Base-by-base conservation (phyloP, 2,888 invertebrate species). In the Scaptomyza flava region DNA sequence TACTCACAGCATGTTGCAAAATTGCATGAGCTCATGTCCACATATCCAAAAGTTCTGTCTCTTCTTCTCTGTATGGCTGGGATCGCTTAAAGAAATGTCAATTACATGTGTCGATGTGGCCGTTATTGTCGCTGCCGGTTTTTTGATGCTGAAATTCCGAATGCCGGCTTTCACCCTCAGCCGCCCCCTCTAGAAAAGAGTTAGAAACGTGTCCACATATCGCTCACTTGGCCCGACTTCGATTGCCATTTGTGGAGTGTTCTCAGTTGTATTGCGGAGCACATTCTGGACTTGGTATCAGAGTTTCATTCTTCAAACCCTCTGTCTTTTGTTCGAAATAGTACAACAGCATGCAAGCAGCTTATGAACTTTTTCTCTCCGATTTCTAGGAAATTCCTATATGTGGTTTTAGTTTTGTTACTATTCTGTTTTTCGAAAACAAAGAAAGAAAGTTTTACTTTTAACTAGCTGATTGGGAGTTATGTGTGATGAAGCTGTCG, bases 31-130 rank as follows among this genome's bases (percentile, higher is more conserved):
- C 60, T 48, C 63, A 63, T 67, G 67, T 57, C 52, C 48, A 52
- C 60, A 63, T 38, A 46, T 58, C 52, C 51, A 56, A 72, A 63
- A 74, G 64, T 63, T 86, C 46, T 64, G 50, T 70, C 68, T 80
- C 47, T 72, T 41, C 41, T 59, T 83, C 45, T 66, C 41, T 9
- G 67, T 80, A 42, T 75, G 56, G 68, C 67, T 78, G 36, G 46
- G 38, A 38, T 63, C 61, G 58, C 58, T 79, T 79, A 62, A 81
- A 84, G 81, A 84, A 84, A 84, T 78, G 84, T 86, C 88, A 87
- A 87, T 88, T 84, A 86, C 88, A 88, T 71, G 82, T 78, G 88
- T 77, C 80, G 78, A 85, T 85, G 82, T 66, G 75, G 60, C 72
- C 72, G 67, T 67, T 74, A 48, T 61, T 46, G 70, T 61, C 34